Percentiles rank a stretch among this genome's conserved stretches.
Evolutionary conservation across 2,888 invertebrate species (phyloP).

Genomic region (Anaspis maculata): DNA sequence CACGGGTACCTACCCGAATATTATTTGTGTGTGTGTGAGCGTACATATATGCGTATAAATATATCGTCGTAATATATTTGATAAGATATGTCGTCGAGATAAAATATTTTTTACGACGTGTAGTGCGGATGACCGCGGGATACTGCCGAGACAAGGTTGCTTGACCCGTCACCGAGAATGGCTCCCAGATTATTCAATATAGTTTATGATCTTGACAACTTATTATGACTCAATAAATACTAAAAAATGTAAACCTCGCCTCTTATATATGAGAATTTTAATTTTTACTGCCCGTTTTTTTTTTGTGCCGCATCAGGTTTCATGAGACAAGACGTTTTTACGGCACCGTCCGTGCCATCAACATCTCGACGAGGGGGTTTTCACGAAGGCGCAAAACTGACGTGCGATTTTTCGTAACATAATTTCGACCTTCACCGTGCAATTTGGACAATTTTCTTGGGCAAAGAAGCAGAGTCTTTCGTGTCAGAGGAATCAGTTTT

Average conservation of each 20-base stretch:
- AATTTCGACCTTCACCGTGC: too few species aligned
- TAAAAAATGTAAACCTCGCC: conserved; percentile 32
- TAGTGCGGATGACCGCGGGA: conserved; percentile 14
- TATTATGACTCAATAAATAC: conserved; percentile 43
- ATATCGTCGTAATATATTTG: conserved; percentile 8
- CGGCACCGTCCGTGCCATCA: too few species aligned
- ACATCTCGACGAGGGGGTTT: too few species aligned
- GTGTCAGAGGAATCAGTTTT: too few species aligned
- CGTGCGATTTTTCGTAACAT: too few species aligned
- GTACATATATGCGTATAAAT: too few species aligned
- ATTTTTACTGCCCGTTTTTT: conserved; percentile 29
- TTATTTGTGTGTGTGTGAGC: too few species aligned
- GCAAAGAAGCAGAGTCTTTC: too few species aligned
- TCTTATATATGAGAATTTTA: conserved; percentile 35
- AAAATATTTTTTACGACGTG: conserved; percentile 14
- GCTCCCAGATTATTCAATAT: conserved; percentile 38
- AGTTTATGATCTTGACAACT: conserved; percentile 40
- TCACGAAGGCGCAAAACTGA: too few species aligned
- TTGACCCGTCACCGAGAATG: conserved; percentile 30
- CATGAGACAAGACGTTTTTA: too few species aligned
- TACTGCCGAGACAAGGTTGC: conserved; percentile 17
- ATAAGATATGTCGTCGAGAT: conserved; percentile 12
- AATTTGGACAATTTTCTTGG: too few species aligned
- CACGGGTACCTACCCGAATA: too few species aligned
- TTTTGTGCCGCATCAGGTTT: conserved; percentile 18